phyloP scores from a whole-genome alignment of 2,797 vertebrate species.

The Simalia tracyae region DNA sequence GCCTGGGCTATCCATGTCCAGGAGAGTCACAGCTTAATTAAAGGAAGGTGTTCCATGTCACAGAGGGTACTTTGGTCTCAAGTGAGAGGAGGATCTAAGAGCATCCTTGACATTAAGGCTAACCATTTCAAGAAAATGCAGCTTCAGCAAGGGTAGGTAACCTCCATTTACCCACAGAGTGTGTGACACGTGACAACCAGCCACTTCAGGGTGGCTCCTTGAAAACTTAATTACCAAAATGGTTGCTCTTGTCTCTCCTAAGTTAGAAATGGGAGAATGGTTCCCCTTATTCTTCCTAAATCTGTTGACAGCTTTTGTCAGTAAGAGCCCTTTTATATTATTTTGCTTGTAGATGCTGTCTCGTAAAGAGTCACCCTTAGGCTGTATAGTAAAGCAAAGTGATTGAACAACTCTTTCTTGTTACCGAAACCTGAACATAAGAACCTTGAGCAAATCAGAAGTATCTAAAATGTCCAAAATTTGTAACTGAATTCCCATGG shows the following conservation, averaged over 20 bases:
- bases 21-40: background rate
- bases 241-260: background rate
- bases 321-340: background rate
- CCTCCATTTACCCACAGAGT: no score
- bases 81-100: background rate
- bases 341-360: background rate
- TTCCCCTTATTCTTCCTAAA: background rate
- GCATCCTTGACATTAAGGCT: background rate
- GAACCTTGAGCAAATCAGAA: background rate
- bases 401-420: background rate
- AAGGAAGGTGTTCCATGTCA: background rate
- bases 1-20: background rate
- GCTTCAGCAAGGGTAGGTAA: no score
- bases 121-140: background rate
- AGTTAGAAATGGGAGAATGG: background rate
- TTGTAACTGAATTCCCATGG: background rate
- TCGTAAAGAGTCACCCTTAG: background rate
- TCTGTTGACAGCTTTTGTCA: background rate
- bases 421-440: background rate
- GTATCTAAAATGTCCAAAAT: background rate
- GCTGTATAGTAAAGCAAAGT: background rate
- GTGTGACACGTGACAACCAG: background rate
- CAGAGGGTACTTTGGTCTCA: background rate
- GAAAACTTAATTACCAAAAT: background rate
- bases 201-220: background rate